Base-by-base conservation (phyloP, 2,888 invertebrate species). In the Drosophila anomalata region DNA sequence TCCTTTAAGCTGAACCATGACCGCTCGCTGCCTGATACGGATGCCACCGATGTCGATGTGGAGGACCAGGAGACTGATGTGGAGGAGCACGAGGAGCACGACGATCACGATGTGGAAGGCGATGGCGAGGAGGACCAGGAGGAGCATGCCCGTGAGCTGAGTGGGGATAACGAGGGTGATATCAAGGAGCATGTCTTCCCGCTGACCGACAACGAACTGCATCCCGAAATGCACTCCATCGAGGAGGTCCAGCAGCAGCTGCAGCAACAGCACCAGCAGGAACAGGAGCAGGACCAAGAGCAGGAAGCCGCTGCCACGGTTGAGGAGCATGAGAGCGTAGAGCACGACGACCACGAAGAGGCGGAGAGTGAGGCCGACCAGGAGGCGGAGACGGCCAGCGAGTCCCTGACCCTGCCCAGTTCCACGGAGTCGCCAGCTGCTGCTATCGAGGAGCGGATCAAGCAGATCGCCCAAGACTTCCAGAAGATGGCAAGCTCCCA, bases 381-480 rank as follows among this genome's bases (percentile, higher is more conserved):
- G 29, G 79, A 84, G 11, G 24, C 54, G 5, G 84, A 62, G 20
- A 44, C 62, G 57, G 56, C 67, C 33, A 76, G 62, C 41, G 73
- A 66, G 41, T 51, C 48, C 3, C 2, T 78, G 50, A 53, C 36
- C 8, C 3, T 77, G 69, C 85, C 87, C 46, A 79, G 79, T 47
- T 78, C 81, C 44, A 86, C 88, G 11, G 90, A 90, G 33, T 75
- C 86, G 44, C 88, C 90, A n/a, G 83, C 65, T 17, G 66, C 65
- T 24, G 65, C 89, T n/a, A 90, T 92, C 50, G 92, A 91, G 73
- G 88, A 91, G 63, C 89, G 91, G 52, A 73, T 91, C 9, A 90
- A 90, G 79, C 90, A 91, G 72, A 90, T 91, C 9, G 89, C 91
- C 2, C 90, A 92, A 62, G 91, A 91, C 63, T 88, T 90, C 62